Evolutionary conservation across 53 echinoderm and acorn worm genomes (phyloP), one percentile per base, ranked within the genome.

Genomic region (Henricia sp.): DNA sequence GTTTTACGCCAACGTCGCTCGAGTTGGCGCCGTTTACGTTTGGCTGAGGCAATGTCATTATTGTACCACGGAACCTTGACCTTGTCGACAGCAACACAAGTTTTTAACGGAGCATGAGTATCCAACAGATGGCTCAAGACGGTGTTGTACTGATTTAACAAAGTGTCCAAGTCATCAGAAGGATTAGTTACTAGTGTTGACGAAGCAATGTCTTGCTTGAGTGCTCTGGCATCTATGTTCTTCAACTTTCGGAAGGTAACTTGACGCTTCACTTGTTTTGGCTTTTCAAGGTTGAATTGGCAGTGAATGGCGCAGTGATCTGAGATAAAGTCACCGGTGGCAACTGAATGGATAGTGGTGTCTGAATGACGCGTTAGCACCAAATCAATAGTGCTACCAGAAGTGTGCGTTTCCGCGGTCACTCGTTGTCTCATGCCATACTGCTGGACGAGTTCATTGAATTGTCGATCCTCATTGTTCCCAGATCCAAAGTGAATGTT

Each of bases 291-390:
- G 19, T 65, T n/a, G 13, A 35, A 37, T 1, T 19, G 32, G 53
- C 35, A 51, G 25, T 72, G 72, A 51, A 72, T 52, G 11, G 72
- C 72, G 12, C 72, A 53, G 53, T 72, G 54, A 24, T 72, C 72
- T 19, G 54, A 72, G 8, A 72, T 35, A 53, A 53, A 72, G 17
- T 72, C 53, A 8, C 52, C 6, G 10, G 36, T 52, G 12, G 35
- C 37, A 4, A 53, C 52, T 28, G 72, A 72, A 10, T 53, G 72
- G 52, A 72, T 34, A 32, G 53, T 5, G 72, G 34, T 51, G 35
- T 72, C 52, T 28, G 72, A 51, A 20, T 28, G 72, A 16, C 72
- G 72, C 4, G 72, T 52, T 9, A 72, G 52, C 34, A 72, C 72
- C n/a, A 72, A 25, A 53, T 72, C 72, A 14, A 72, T 72, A 8